phyloP scores from a whole-genome alignment of 2,113 vertebrate genomes.

The Syrmaticus mikado region DNA sequence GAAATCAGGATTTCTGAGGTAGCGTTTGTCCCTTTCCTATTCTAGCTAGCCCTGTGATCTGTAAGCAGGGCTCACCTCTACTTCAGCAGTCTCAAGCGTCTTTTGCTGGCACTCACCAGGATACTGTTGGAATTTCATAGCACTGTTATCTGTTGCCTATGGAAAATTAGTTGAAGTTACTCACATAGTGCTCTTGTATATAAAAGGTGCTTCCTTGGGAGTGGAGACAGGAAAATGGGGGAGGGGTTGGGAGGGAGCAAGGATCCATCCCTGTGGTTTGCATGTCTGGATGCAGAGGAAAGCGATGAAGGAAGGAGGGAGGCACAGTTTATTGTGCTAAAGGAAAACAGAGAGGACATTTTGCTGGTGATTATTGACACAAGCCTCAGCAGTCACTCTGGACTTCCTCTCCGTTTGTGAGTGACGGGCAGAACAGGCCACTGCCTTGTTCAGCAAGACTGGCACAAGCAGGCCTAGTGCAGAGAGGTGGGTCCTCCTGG shows the following conservation, averaged over 20 bases:
- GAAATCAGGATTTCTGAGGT: not conserved
- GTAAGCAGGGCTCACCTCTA: not conserved
- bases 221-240: slow-evolving; percentile 33
- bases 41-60: not conserved
- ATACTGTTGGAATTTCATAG: not conserved
- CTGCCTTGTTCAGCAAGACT: not conserved
- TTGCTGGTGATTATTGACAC: slow-evolving; percentile 68
- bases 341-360: slow-evolving; percentile 62
- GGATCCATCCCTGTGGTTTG: slow-evolving; percentile 16
- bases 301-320: slow-evolving; percentile 15
- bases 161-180: not conserved
- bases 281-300: not conserved
- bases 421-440: slow-evolving; percentile 12
- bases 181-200: not conserved
- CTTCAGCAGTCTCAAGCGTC: not conserved
- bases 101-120: not conserved
- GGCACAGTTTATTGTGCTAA: slow-evolving; percentile 66
- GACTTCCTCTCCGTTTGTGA: not conserved
- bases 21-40: not conserved
- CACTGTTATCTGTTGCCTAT: not conserved
- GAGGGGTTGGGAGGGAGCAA: not conserved
- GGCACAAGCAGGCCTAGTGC: not conserved
- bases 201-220: slow-evolving; percentile 23
- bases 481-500: not conserved
- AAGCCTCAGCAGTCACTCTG: slow-evolving; percentile 3